Base-by-base conservation (phyloP, 2,888 invertebrate genomes). In the Notodonta ziczac region DNA sequence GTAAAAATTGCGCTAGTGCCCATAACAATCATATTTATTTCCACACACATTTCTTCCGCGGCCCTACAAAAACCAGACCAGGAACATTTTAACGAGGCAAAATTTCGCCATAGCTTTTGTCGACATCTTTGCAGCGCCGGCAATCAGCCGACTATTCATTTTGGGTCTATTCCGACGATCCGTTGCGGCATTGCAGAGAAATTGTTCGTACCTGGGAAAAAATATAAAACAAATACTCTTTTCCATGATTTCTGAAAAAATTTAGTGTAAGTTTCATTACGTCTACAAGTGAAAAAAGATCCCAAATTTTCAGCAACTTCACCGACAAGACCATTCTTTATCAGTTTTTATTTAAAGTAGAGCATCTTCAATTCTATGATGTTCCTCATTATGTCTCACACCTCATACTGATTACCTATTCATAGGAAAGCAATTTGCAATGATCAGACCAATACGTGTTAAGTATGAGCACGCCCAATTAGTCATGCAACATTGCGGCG, bases 101-200 rank as follows among this genome's bases (percentile, higher is more conserved):
- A 58, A 63, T 65, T 62, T 70, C 65, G 51, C 70, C 62, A 63
- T 60, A 56, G 48, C 73, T 69, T 80, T 78, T 76, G 76, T 76
- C 72, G 74, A 72, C 76, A 70, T 72, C 74, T 74, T 74, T 76
- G 51, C 66, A 61, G 61, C 59, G 60, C 69, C 74, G 69, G 77
- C 80, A 84, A 86, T 86, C 83, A 84, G 77, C 42, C 59, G 70
- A 59, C 80, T 69, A 81, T 85, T 86, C 81, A 82, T 76, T 77
- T 73, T 63, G 61, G 53, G 55, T 61, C 42, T 64, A 60, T 73
- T 66, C 63, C 58, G 32, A 48, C 62, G 50, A 56, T 52, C 73
- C 56, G 32, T 56, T 61, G 61, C 55, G 52, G 67, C 64, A 62
- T 56, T 67, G 58, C 56, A 58, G 35, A 65, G 67, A 70, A 54